Evolutionary conservation across 2,888 invertebrate genomes (phyloP).

Genomic region (Tetropium fuscum): DNA sequence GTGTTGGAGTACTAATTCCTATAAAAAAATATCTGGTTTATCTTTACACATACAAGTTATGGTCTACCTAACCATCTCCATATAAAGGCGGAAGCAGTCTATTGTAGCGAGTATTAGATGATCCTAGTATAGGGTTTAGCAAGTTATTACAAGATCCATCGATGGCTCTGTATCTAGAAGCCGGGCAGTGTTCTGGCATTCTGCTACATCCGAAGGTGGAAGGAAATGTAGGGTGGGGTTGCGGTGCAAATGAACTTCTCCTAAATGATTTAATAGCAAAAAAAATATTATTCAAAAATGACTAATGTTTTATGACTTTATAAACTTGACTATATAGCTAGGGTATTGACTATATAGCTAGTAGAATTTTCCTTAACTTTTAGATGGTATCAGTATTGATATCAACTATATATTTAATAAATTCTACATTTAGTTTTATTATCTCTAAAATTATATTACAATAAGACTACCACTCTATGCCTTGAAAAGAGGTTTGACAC

Average conservation of each 20-base stretch:
- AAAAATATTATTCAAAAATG: not conserved
- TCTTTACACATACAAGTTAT: not conserved
- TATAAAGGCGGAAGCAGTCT: conserved; percentile 75
- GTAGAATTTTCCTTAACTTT: too few relatives aligned
- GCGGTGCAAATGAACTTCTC: not conserved
- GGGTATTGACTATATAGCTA: too few relatives aligned
- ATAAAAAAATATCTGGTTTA: conserved; percentile 17
- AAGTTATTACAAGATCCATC: conserved; percentile 98
- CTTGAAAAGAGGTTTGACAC: too few relatives aligned
- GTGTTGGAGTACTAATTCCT: conserved; percentile 77
- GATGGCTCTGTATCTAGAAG: conserved; percentile 78
- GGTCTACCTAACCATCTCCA: conserved; percentile 73
- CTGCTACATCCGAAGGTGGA: conserved; percentile 46
- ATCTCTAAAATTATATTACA: too few relatives aligned
- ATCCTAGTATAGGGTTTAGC: conserved; percentile 84
- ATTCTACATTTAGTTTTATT: too few relatives aligned
- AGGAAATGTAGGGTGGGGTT: conserved; percentile 21
- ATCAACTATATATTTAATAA: too few relatives aligned
- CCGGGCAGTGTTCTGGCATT: conserved; percentile 51
- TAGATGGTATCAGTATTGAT: too few relatives aligned
- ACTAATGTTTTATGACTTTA: not conserved
- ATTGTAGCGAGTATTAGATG: conserved; percentile 78
- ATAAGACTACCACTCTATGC: too few relatives aligned
- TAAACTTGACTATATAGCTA: too few relatives aligned
- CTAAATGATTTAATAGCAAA: not conserved